Conservation (phyloP, 2,113 vertebrate species). For the Pelecanus crispus region DNA sequence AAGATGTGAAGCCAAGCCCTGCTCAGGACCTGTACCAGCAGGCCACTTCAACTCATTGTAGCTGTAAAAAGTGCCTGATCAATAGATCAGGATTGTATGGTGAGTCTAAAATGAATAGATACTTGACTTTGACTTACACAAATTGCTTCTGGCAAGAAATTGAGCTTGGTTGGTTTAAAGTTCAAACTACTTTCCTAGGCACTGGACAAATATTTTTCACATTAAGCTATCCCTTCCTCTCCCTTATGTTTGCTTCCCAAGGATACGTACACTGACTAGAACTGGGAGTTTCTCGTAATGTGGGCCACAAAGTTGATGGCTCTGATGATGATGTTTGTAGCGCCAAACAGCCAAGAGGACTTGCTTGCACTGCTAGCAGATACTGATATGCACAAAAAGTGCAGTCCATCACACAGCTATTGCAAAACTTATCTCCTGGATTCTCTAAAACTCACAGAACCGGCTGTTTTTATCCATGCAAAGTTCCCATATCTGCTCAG, state of each 20-base stretch:
- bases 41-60: not conserved
- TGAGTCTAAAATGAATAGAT: not conserved
- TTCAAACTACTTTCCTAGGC: not conserved
- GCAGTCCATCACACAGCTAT: not conserved
- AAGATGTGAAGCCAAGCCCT: not conserved
- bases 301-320: not conserved
- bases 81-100: not conserved
- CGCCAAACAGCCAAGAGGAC: not conserved
- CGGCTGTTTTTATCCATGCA: not conserved
- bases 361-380: not conserved
- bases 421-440: not conserved
- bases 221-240: not conserved
- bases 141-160: not conserved
- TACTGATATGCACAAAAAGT: not conserved
- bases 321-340: not conserved
- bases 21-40: not conserved
- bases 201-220: not conserved
- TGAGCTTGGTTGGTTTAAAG: not conserved
- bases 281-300: not conserved
- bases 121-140: not conserved
- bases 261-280: not conserved
- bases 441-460: not conserved
- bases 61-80: not conserved
- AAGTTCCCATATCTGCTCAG: not conserved
- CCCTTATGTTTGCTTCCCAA: not conserved